A percentile compares a stretch with the other conserved stretches of the same genome.
Evolutionary conservation across 2,797 vertebrate genomes (phyloP).

Genomic region (Sarcophilus harrisii): DNA sequence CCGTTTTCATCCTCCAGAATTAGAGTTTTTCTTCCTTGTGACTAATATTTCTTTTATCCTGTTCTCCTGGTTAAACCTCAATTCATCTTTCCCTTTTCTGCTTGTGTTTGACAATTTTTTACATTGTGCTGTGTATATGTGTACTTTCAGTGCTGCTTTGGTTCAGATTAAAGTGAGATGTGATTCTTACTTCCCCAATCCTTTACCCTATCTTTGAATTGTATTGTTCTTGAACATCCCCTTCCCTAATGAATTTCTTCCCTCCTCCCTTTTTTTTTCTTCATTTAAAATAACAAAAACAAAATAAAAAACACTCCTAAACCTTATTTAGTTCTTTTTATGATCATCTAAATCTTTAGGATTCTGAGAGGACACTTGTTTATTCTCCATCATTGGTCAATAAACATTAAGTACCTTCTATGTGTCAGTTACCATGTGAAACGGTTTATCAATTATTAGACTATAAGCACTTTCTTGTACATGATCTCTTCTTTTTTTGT

Average conservation of each 20-base stretch:
- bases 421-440: background rate
- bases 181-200: background rate
- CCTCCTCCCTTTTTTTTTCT: background rate
- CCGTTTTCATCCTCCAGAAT: background rate
- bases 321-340: background rate
- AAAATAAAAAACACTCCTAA: background rate
- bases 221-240: background rate
- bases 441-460: background rate
- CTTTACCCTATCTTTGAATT: background rate
- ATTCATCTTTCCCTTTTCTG: background rate
- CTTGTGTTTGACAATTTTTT: background rate
- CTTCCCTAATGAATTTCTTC: background rate
- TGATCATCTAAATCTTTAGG: background rate
- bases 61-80: background rate
- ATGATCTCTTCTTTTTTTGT: background rate
- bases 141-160: background rate
- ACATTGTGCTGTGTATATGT: background rate
- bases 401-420: background rate
- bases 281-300: background rate
- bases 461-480: background rate
- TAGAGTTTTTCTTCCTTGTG: slow-evolving; percentile 6
- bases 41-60: slow-evolving; percentile 14
- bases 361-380: background rate
- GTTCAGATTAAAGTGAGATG: background rate
- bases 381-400: background rate